Percentiles rank a stretch among this genome's conserved stretches.
Evolutionary conservation across 2,113 vertebrate genomes (phyloP).

Genomic region (Chlamydotis undulata): DNA sequence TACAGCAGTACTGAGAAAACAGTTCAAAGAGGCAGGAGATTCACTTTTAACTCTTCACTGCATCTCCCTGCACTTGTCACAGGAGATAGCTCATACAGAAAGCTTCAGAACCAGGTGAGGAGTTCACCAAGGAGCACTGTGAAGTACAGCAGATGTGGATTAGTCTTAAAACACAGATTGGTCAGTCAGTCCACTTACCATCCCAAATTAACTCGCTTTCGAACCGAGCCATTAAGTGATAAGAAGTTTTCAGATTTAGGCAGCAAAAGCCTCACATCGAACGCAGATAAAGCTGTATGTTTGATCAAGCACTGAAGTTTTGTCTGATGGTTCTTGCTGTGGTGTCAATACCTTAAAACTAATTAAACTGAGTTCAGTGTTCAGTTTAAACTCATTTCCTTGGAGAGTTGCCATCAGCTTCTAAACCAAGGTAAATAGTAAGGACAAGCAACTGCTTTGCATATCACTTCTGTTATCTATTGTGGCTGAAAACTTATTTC

Average conservation of each 20-base stretch:
- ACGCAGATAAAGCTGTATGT: conserved; percentile 1
- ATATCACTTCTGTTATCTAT: neutral
- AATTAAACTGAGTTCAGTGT: conserved; percentile 44
- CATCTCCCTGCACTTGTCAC: conserved; percentile 74
- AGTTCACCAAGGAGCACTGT: conserved; percentile 58
- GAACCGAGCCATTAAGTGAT: conserved; percentile 53
- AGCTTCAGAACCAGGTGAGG: conserved; percentile 67
- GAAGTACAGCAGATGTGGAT: conserved; percentile 38
- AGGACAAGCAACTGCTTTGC: conserved; percentile 29
- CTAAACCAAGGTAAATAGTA: conserved; percentile 17
- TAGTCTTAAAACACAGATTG: conserved; percentile 48
- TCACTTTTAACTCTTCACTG: conserved; percentile 82
- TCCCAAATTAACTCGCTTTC: conserved; percentile 48
- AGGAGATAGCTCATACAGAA: conserved; percentile 58
- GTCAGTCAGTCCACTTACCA: conserved; percentile 42
- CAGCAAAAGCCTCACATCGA: neutral
- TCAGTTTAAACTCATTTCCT: conserved; percentile 50
- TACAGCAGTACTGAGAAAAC: conserved; percentile 82
- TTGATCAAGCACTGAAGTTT: conserved; percentile 55
- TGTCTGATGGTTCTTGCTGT: conserved; percentile 19
- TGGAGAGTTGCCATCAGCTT: conserved; percentile 1
- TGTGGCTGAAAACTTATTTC: neutral
- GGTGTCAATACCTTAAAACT: conserved; percentile 54
- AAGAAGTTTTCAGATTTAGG: conserved; percentile 61
- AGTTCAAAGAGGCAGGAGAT: conserved; percentile 84